Evolutionary conservation across 2,888 invertebrate genomes (phyloP).

Genomic region (Drosophila mettleri): DNA sequence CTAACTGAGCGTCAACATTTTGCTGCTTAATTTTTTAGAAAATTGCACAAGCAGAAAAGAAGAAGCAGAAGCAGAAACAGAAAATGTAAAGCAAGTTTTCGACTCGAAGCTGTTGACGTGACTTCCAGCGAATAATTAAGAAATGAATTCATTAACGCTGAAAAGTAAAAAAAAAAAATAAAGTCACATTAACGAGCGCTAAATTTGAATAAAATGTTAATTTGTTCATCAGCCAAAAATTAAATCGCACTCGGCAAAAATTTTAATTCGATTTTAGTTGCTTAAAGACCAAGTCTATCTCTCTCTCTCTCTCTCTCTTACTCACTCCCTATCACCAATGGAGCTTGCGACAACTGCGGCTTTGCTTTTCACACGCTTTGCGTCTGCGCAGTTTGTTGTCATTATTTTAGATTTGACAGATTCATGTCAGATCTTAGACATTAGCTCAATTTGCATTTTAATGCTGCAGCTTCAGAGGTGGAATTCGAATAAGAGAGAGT

Average conservation of each 20-base stretch:
- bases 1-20: conserved; percentile 51
- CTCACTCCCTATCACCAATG: too few relatives aligned
- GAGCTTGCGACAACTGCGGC: conserved; percentile 32
- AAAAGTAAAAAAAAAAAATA: conserved; percentile 7
- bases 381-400: conserved; percentile 13
- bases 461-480: not conserved
- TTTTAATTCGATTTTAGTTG: conserved; percentile 16
- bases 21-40: conserved; percentile 67
- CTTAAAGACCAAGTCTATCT: conserved; percentile 12
- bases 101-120: conserved; percentile 36
- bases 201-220: conserved; percentile 64
- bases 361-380: conserved; percentile 58
- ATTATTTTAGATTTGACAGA: conserved; percentile 35
- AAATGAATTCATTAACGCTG: conserved; percentile 57
- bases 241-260: conserved; percentile 10
- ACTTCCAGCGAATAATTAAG: conserved; percentile 68
- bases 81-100: conserved; percentile 13
- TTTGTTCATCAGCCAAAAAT: conserved; percentile 36
- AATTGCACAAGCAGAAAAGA: conserved; percentile 66
- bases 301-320: too few relatives aligned
- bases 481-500: not conserved
- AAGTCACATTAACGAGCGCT: conserved; percentile 10
- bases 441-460: conserved; percentile 7
- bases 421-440: conserved; percentile 5
- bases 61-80: not conserved